A percentile compares a stretch with the other conserved stretches of the same genome.
Conservation (phyloP, 2,888 invertebrate species). For the Cinara cedri region DNA sequence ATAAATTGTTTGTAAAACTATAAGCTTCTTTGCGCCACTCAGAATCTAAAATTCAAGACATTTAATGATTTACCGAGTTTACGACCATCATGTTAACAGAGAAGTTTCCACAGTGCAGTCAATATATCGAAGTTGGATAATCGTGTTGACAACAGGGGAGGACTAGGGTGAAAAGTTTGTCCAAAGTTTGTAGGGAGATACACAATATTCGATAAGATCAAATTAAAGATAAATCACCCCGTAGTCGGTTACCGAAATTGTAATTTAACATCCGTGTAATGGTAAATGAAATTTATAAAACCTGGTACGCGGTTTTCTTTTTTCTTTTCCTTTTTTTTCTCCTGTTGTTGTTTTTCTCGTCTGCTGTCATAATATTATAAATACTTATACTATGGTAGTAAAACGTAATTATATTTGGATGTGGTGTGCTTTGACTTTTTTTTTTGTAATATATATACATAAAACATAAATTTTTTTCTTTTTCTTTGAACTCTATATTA, state of each 20-base stretch:
- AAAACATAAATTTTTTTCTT: no score
- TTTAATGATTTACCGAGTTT: slow-evolving; percentile 11
- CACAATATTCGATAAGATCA: slow-evolving; percentile 4
- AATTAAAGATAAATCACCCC: slow-evolving; percentile 42
- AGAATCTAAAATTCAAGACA: no score
- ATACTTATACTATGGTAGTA: no score
- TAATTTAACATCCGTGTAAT: slow-evolving; percentile 20
- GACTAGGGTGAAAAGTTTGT: slow-evolving; percentile 34
- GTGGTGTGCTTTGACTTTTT: background rate
- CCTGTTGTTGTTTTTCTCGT: no score
- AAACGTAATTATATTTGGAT: background rate
- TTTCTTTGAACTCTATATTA: no score
- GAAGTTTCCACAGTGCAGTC: slow-evolving; percentile 38
- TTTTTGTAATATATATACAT: background rate
- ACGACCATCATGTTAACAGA: background rate
- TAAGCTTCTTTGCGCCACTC: no score
- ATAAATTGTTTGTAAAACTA: no score
- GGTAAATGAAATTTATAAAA: background rate
- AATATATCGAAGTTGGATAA: slow-evolving; percentile 42
- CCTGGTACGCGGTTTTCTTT: background rate
- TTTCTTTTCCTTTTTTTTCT: background rate
- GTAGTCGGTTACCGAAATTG: background rate
- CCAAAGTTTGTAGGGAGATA: slow-evolving; percentile 29
- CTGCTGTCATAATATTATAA: background rate
- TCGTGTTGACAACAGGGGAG: slow-evolving; percentile 46